Percentiles rank a stretch among this genome's conserved stretches.
Evolutionary conservation across 2,797 vertebrate genomes (phyloP).

Genomic region (Furcifer pardalis): DNA sequence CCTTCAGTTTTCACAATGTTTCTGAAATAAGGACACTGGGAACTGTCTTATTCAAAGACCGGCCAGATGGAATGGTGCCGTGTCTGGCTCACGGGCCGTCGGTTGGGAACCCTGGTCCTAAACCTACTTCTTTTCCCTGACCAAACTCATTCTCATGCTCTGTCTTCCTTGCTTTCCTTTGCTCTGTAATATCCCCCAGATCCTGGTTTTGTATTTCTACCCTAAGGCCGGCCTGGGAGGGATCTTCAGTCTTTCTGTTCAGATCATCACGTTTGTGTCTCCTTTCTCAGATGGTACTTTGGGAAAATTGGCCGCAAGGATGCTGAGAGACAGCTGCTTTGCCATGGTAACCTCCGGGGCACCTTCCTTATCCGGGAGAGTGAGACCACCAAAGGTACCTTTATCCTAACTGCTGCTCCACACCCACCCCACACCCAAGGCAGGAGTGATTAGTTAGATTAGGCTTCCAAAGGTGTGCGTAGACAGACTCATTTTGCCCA

Average conservation of each 20-base stretch:
- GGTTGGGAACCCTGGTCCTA: too few species aligned
- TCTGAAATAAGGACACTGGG: neutral
- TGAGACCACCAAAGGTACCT: constrained; percentile 92
- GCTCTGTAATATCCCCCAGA: neutral
- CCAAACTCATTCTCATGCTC: too few species aligned
- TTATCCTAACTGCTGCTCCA: neutral
- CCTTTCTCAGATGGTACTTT: constrained; percentile 90
- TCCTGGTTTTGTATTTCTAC: neutral
- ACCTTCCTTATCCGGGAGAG: constrained; percentile 97
- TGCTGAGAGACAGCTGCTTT: constrained; percentile 91
- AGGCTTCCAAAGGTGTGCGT: neutral
- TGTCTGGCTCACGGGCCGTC: too few species aligned
- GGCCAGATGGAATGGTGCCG: too few species aligned
- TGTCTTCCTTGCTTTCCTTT: neutral
- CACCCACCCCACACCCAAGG: neutral
- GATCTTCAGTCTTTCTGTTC: neutral
- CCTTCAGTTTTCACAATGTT: too few species aligned
- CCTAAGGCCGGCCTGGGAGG: neutral
- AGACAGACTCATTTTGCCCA: neutral
- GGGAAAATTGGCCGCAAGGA: constrained; percentile 97
- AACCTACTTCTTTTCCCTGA: too few species aligned
- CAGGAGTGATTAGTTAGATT: too few species aligned
- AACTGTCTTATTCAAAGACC: neutral
- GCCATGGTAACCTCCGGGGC: constrained; percentile 84
- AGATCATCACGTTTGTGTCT: neutral